Evolutionary conservation across 2,888 invertebrate species (phyloP), one percentile per base, ranked within the genome.

Genomic region (Iphiclides podalirius): DNA sequence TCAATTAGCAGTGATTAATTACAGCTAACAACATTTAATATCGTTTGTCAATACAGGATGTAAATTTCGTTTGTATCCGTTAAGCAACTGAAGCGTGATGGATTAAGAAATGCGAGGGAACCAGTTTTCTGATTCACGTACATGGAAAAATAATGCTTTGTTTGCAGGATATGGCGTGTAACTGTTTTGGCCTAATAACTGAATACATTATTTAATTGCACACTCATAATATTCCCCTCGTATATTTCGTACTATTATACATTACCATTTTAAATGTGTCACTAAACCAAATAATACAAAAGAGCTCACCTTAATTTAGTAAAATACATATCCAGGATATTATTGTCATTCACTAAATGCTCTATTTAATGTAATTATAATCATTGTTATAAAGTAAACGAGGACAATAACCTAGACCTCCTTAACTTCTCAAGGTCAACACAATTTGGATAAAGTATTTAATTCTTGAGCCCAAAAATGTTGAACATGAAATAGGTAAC

Each of bases 41-140:
- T 9, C 15, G 36, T 50, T 44, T 40, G 38, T 50, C 50, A 50
- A 50, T 50, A 45, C 45, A 50, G 50, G 50, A 50, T 50, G 36
- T 40, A 31, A 44, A 41, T 50, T 50, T 50, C 28, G 40, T 44
- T 39, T 36, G 40, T 40, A 45, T 50, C 50, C 45, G 50, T 44
- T 50, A 45, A 41, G 40, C 31, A 45, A 45, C 20, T 45, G 50
- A 45, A 50, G 50, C 50, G 50, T 50, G 50, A 45, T 45, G 40
- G 44, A 45, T 50, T 50, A 40, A 44, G 50, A 50, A 50, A 50
- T 44, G 23, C 40, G 17, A 28, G 34, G 4, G 16, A 50, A 50
- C 50, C 14, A 40, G 45, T 50, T 40, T 50, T 16, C 13, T 45
- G 45, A 50, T 40, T 36, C 36, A 40, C 12, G 12, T 36, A 14